Evolutionary conservation across 2,113 vertebrate genomes (phyloP).

Genomic region (Chiloscyllium plagiosum): DNA sequence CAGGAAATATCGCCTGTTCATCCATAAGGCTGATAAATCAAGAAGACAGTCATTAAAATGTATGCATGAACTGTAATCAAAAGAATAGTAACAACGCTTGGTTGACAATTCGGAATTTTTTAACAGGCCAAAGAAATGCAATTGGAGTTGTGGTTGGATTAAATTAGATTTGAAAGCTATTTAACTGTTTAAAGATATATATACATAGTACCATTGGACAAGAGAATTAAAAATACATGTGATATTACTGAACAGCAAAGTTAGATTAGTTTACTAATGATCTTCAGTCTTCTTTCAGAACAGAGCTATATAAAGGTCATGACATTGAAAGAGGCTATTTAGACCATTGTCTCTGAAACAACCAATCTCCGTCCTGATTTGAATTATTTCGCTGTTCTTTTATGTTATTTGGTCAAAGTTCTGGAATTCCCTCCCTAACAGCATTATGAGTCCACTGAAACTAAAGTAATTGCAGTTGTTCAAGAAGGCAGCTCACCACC

Average conservation of each 20-base stretch:
- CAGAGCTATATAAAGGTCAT: too few relatives aligned
- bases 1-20: conserved; percentile 50
- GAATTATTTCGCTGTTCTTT: too few relatives aligned
- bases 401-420: too few relatives aligned
- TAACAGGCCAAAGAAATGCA: background rate
- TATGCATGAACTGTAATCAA: background rate
- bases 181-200: background rate
- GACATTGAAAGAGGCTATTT: too few relatives aligned
- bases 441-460: too few relatives aligned
- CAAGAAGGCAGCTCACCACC: too few relatives aligned
- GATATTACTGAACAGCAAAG: background rate
- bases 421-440: too few relatives aligned
- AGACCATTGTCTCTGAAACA: too few relatives aligned
- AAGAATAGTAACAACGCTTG: background rate
- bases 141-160: background rate
- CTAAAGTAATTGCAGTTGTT: too few relatives aligned
- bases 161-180: background rate
- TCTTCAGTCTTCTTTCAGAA: background rate
- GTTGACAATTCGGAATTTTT: background rate
- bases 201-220: background rate
- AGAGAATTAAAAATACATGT: background rate
- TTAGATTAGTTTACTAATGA: background rate
- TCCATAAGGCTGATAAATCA: conserved; percentile 48
- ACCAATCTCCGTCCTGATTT: too few relatives aligned
- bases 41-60: conserved; percentile 38